Base-by-base conservation (phyloP, 2,113 vertebrate species). In the Jaculus jaculus region DNA sequence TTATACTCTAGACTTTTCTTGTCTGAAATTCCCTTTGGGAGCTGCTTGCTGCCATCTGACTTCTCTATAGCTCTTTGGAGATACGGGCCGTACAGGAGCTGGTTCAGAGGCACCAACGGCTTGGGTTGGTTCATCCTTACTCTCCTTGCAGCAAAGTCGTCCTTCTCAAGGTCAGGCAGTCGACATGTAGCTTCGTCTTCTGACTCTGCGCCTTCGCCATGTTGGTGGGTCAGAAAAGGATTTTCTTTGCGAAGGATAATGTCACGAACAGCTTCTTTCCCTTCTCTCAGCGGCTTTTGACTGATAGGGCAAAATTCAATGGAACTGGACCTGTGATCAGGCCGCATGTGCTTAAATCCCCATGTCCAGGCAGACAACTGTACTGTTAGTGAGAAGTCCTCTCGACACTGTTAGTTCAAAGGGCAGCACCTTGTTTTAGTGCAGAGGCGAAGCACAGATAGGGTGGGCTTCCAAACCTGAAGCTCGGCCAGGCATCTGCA, bases 121-220 rank as follows among this genome's bases (percentile, higher is more conserved):
- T 98, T 98, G 10, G 96, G 85, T 13, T 98, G 97, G 96, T 98
- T 98, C 92, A 98, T 98, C 58, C 96, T 98, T 47, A 97, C 98
- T 97, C 98, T 98, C 51, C 99, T 97, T 3, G 99, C 98, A 0
- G 99, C 99, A 94, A 99, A 98, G 92, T 99, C 99, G 73, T 99
- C 99, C 96, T 97, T 99, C 91, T 98, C 98, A 80, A 99, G 98
- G 91, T 99, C 99, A 1, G 99, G 99, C 87, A 99, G 83, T 93
- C 97, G 98, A 84, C 86, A 93, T 1, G 81, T 95, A 71, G 80
- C 93, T 96, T 96, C 98, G 20, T 98, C 98, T 93, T 99, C 99
- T 7, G 98, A 98, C 87, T 99, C 98, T 73, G 98, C 98, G 63
- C 98, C 98, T 16, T 97, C 97, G 94, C 98, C 98, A 80, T 97